A percentile compares a stretch with the other conserved stretches of the same genome.
Evolutionary conservation across 2,113 vertebrate genomes (phyloP).

Genomic region (Lepus timidus): DNA sequence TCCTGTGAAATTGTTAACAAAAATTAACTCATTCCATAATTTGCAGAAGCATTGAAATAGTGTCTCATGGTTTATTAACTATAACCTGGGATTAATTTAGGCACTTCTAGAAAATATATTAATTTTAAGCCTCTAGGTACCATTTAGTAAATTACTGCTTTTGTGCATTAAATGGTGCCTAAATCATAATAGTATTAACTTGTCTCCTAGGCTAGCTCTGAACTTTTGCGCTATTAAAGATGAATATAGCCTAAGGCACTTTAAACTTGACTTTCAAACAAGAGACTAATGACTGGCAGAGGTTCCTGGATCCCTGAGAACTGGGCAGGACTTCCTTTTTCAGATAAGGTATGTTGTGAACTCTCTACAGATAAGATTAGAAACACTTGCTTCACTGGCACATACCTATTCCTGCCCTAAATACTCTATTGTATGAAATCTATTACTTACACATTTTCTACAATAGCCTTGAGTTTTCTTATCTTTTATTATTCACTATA

Average conservation of each 20-base stretch:
- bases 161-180: constrained; percentile 58
- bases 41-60: constrained; percentile 53
- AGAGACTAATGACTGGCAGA: constrained; percentile 18
- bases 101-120: constrained; percentile 45
- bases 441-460: neutral
- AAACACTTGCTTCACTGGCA: neutral
- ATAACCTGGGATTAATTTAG: constrained; percentile 53
- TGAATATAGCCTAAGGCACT: constrained; percentile 52
- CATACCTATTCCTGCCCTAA: neutral
- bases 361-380: neutral
- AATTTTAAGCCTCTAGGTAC: constrained; percentile 37
- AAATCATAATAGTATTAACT: constrained; percentile 54
- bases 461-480: neutral
- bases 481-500: neutral
- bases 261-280: neutral
- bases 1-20: constrained; percentile 33
- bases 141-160: constrained; percentile 54
- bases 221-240: constrained; percentile 65
- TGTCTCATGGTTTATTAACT: constrained; percentile 40
- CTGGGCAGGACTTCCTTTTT: neutral
- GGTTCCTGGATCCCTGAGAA: neutral
- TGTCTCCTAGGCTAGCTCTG: constrained; percentile 39
- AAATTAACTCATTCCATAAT: constrained; percentile 19
- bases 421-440: neutral
- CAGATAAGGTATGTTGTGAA: neutral